Base-by-base conservation (phyloP, 2,797 vertebrate species). In the Carduelis carduelis region DNA sequence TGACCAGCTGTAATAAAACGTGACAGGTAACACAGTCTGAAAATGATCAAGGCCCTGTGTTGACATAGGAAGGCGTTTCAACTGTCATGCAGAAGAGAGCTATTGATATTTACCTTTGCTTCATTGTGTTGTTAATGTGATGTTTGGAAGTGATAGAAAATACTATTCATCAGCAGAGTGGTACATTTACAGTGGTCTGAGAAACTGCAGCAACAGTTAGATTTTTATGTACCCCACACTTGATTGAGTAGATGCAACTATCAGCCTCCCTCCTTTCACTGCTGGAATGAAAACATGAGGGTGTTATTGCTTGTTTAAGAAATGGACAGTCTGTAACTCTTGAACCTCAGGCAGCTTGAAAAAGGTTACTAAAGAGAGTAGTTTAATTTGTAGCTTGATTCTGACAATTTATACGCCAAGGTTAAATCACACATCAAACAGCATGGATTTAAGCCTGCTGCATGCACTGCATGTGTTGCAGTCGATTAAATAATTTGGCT, bases 381-480 rank as follows among this genome's bases (percentile, higher is more conserved):
- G 32, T 75, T 64, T 64, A 41, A 79, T 69, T 74, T 87, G 30
- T 61, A 65, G 28, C 44, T 69, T 72, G 34, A 56, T 49, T 61
- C 61, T 83, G 74, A 52, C 34, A 69, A 17, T 76, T 87, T 72
- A 27, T 83, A 89, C 68, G 46, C 10, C 61, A 43, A 41, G 14
- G 16, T 35, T 91, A 60, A 75, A 84, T 71, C 26, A 72, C 2
- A 10, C 46, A 46, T 68, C 18, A 75, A 71, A 70, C 16, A 76
- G 14, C 14, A 49, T 37, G 30, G 37, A 64, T 82, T 78, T 63
- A 49, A 56, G 14, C 14, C 53, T 82, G 12, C 35, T 63, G 30
- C 0, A 0, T 56, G 44, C n/a, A 32, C 43, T 68, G 19, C 41
- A 16, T 52, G 22, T 6, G 2, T 26, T 79, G 14, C 43, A 53